Conservation (phyloP, 2,113 vertebrate species). For the Taurulus bubalis region DNA sequence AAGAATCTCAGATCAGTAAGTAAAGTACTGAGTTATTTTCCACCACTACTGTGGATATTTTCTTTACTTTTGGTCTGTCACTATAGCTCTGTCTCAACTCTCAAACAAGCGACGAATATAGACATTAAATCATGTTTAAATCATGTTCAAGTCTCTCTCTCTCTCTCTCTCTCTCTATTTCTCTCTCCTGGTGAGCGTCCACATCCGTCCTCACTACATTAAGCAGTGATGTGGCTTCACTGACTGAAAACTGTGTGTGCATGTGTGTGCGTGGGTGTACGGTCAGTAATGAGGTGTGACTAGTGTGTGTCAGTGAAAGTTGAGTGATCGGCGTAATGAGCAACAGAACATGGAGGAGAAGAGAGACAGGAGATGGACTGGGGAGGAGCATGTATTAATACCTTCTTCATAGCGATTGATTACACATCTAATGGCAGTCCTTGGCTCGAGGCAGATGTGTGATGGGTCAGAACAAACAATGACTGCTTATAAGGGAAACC, state of each 20-base stretch:
- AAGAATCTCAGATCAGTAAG: background rate
- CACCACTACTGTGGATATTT: background rate
- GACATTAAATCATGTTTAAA: conserved; percentile 41
- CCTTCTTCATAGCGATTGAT: conserved; percentile 38
- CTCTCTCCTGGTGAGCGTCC: conserved; percentile 27
- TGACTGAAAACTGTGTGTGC: conserved; percentile 36
- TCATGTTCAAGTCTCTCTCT: conserved; percentile 16
- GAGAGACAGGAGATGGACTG: conserved; percentile 19
- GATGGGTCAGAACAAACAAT: conserved; percentile 20
- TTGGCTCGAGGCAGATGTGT: conserved; percentile 29
- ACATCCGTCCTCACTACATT: conserved; percentile 62
- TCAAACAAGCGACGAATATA: background rate
- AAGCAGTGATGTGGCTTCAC: conserved; percentile 53
- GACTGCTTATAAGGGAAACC: background rate
- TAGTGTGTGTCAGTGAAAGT: conserved; percentile 60
- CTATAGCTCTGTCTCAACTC: background rate
- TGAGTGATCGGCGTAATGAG: conserved; percentile 78
- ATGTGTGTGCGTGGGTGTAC: conserved; percentile 20
- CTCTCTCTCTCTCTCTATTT: conserved; percentile 21
- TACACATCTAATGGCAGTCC: conserved; percentile 45
- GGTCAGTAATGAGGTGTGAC: conserved; percentile 77
- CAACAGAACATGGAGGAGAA: conserved; percentile 28
- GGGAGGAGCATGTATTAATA: conserved; percentile 30
- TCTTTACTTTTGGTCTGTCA: conserved; percentile 15
- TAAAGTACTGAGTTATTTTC: background rate